Base-by-base conservation (phyloP, 2,113 vertebrate species). In the Theristicus caerulescens region DNA sequence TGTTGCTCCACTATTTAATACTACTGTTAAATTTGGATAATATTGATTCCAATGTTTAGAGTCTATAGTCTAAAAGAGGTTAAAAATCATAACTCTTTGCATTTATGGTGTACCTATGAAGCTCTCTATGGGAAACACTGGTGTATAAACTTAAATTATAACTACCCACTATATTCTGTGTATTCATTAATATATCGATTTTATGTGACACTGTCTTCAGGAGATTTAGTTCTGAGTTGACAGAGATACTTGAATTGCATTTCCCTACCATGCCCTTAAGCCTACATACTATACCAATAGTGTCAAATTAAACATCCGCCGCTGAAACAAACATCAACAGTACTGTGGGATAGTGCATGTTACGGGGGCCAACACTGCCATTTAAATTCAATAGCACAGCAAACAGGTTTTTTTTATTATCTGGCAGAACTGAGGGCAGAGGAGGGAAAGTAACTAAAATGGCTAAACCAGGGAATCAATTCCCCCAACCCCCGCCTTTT, bases 171-270 rank as follows among this genome's bases (percentile, higher is more conserved):
- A 54, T 13, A 65, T 34, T 44, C 27, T 31, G 24, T 31, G 16
- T 36, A 71, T 51, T 78, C 59, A 57, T 78, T 49, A n/a, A 81
- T 27, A 25, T 22, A 82, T 20, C 64, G n/a, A 47, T 88, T 96
- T 92, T 49, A 57, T 6, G 21, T 24, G 40, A 64, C 11, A 13
- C 18, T 58, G 51, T 54, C 82, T 77, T 83, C 32, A 65, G 74
- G 25, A 62, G 52, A 69, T 86, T 38, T 79, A 62, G 49, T 77
- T 94, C 90, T 88, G 71, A 95, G 84, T 82, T 97, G 85, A 92
- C 52, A 78, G 71, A 24, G 74, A 79, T 71, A 90, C 46, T 83
- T 82, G 59, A 87, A 79, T 74, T 86, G 77, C 46, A 64, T 88
- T 93, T 97, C 86, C 64, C 66, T 74, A 73, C 87, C 82, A 34